Conservation (phyloP, 1,140 invertebrate genomes). For the Bombus superbus region DNA sequence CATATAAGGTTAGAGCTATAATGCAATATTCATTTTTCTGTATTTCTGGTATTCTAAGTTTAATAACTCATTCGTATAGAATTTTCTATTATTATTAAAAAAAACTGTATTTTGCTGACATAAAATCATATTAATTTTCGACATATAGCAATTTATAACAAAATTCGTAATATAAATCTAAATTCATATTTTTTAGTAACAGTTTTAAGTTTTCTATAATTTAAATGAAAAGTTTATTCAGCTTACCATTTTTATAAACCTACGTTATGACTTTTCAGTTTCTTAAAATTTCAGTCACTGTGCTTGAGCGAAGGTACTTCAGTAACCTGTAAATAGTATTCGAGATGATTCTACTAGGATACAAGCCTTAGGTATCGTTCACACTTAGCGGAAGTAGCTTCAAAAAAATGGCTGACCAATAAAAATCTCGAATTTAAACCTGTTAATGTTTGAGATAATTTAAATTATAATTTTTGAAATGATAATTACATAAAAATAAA, state of each 20-base stretch:
- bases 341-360: conserved; percentile 40
- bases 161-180: background rate
- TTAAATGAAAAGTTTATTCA: background rate
- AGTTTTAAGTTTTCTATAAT: background rate
- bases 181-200: background rate
- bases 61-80: too few relatives aligned
- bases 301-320: conserved; percentile 4
- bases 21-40: background rate
- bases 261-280: background rate
- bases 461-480: background rate
- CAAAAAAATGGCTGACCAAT: background rate
- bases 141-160: background rate
- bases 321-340: conserved; percentile 38
- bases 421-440: background rate
- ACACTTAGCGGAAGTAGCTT: background rate
- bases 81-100: background rate
- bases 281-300: conserved; percentile 19
- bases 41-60: too few relatives aligned
- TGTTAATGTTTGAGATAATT: background rate
- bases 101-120: background rate
- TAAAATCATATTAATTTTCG: background rate
- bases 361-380: conserved; percentile 13
- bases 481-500: background rate
- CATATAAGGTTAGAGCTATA: conserved; percentile 76
- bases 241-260: conserved; percentile 41